Percentiles rank a stretch among this genome's conserved stretches.
Evolutionary conservation across 64 coral and sea anemone species (phyloP).

Genomic region (Dendronephthya gigantea): DNA sequence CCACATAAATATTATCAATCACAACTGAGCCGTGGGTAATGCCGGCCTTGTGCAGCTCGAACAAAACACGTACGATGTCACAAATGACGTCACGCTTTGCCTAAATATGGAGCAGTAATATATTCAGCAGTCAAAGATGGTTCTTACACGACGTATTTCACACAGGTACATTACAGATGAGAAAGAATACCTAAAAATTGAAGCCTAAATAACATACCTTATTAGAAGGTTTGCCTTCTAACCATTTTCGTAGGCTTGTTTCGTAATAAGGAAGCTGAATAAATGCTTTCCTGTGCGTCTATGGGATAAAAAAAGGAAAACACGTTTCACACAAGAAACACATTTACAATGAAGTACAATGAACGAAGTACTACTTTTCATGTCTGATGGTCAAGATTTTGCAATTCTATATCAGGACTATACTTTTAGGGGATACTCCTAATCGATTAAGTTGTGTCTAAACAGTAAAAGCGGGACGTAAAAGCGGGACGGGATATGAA

Average conservation of each 20-base stretch:
- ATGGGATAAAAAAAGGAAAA: too few species aligned
- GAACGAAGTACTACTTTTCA: too few species aligned
- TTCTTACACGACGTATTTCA: not conserved
- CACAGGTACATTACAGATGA: too few species aligned
- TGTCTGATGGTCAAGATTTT: too few species aligned
- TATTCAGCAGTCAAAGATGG: too few species aligned
- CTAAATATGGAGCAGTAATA: not conserved
- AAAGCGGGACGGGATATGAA: not conserved
- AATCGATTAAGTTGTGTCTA: not conserved
- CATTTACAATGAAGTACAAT: not conserved
- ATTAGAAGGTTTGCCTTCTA: not conserved
- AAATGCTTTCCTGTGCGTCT: not conserved
- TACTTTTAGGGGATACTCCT: too few species aligned
- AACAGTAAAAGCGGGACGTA: not conserved
- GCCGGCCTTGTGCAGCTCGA: not conserved
- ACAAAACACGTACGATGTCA: not conserved
- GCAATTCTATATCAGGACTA: too few species aligned
- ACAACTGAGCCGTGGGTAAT: not conserved
- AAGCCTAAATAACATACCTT: not conserved
- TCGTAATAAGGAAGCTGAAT: not conserved
- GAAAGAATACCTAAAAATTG: too few species aligned
- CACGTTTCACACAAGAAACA: not conserved
- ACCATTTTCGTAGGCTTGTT: not conserved
- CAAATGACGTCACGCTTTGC: not conserved
- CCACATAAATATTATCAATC: not conserved